A percentile compares a stretch with the other conserved stretches of the same genome.
Conservation (phyloP, 2,888 invertebrate genomes). For the Tipula helvola region DNA sequence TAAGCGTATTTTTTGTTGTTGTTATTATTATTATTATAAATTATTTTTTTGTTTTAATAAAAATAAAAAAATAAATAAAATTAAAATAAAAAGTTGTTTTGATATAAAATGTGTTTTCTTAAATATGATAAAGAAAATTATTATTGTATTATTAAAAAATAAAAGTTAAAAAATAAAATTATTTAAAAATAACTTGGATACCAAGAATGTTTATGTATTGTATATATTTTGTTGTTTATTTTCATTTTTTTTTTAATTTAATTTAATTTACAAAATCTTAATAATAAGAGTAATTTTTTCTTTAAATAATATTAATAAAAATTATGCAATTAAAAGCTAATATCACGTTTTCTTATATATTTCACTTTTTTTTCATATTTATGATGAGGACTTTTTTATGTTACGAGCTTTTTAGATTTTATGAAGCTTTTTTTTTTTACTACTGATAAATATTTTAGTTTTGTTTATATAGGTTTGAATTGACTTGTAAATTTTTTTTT, state of each 20-base stretch:
- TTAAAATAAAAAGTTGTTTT: neutral
- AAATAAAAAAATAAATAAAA: neutral
- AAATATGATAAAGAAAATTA: neutral
- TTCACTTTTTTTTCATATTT: neutral
- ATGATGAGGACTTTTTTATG: neutral
- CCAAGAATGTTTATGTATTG: neutral
- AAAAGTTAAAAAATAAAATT: neutral
- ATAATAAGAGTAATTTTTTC: neutral
- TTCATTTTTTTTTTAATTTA: neutral
- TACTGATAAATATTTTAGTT: neutral
- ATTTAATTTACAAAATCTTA: neutral
- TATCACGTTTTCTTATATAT: constrained; percentile 4
- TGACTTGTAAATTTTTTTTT: neutral
- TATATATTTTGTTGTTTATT: neutral
- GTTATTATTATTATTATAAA: neutral
- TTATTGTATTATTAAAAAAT: neutral
- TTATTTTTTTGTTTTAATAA: neutral
- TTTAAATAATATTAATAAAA: neutral
- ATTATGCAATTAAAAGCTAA: constrained; percentile 4
- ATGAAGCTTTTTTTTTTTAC: neutral
- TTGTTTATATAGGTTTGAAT: neutral
- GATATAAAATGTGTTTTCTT: neutral
- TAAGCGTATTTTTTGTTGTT: neutral
- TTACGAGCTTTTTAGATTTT: neutral
- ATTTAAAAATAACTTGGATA: neutral